Base-by-base conservation (phyloP, 1,140 invertebrate species). In the Tetraneura akinire region DNA sequence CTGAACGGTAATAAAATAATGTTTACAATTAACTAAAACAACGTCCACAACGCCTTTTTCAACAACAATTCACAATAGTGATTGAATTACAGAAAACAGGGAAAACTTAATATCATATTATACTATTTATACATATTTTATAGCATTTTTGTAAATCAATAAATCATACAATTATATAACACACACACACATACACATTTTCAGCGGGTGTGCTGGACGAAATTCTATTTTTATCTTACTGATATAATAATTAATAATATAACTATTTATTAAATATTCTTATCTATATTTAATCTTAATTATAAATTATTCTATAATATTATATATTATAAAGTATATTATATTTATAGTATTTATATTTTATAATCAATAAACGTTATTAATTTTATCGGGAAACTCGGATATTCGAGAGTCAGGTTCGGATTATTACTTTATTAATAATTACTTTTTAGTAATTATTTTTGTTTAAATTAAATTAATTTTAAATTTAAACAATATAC, bases 171-270 rank as follows among this genome's bases (percentile, higher is more conserved):
- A 55, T 3, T 0, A 55, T 11, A 23, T 55, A 55, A 53, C 51
- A 53, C 49, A 51, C 49, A 51, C 49, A 18, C 49, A 55, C 21
- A 55, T n/a, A 55, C 21, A 23, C 21, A 23, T 55, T 55, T 55
- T 55, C 53, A 55, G 8, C 53, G 0, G 21, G 3, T 55, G 53
- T n/a, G 1, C 53, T 55, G 6, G 8, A 55, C 53, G n/a, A 55
- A 55, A 55, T 55, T 55, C 53, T 55, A 55, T 55, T 55, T 55
- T 55, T 23, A 55, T 55, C 53, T 55, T 3, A 55, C 21, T 55
- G 53, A 55, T 55, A 55, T n/a, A n/a, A n/a, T n/a, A n/a, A n/a
- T n/a, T 55, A 11, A 10, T 23, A 10, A 55, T 55, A 53, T 23
- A 10, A 55, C 53, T 55, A 55, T 55, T 21, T 2, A 55, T 21